Evolutionary conservation across 2,113 vertebrate genomes (phyloP).

Genomic region (Budorcas taxicolor): DNA sequence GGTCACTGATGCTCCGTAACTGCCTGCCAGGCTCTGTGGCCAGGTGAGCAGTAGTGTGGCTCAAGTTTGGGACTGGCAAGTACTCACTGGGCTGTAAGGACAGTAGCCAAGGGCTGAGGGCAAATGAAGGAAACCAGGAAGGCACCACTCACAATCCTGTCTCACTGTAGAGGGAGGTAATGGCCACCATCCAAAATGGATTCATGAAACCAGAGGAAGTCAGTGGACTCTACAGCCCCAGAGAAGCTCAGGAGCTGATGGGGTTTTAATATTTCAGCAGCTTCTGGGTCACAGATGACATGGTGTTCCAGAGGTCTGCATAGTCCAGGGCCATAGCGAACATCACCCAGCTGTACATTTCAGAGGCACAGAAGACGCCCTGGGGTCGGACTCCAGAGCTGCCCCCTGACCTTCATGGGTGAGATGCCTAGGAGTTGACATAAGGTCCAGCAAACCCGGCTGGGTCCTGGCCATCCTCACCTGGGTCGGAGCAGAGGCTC

Average conservation of each 20-base stretch:
- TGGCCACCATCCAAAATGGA: neutral
- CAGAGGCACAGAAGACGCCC: neutral
- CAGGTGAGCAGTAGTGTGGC: rapidly evolving
- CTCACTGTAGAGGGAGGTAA: neutral
- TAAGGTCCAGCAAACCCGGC: neutral
- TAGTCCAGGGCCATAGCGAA: rapidly evolving
- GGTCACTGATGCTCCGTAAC: rapidly evolving
- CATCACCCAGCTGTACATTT: neutral
- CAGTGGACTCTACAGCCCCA: neutral
- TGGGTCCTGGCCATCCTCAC: neutral
- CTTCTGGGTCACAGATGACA: neutral
- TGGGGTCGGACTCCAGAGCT: neutral
- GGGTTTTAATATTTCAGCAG: constrained; percentile 20
- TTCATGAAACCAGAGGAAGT: neutral
- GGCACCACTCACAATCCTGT: neutral
- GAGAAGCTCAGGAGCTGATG: neutral
- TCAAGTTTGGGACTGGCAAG: neutral
- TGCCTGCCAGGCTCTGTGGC: too few species aligned
- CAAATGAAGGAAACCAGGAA: neutral
- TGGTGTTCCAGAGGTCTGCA: neutral
- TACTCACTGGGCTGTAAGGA: neutral
- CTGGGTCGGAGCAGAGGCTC: neutral
- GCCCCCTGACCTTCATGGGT: neutral
- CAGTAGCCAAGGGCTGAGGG: neutral
- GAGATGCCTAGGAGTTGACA: too few species aligned